Evolutionary conservation across 2,888 invertebrate species (phyloP), one percentile per base, ranked within the genome.

Genomic region (Brachylomia viminalis): DNA sequence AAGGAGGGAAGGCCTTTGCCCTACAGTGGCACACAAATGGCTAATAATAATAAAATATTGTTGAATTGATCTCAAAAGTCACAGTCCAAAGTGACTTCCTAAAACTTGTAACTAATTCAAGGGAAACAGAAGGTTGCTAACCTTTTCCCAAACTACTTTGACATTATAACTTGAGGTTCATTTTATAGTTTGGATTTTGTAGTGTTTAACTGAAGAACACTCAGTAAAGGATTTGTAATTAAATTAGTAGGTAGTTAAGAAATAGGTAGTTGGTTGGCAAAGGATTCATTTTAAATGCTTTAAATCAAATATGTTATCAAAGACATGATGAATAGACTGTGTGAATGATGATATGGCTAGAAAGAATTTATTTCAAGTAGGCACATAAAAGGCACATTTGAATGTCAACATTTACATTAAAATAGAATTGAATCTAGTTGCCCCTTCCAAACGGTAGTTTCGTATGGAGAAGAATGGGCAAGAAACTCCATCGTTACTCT

Each of bases 101-200:
- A 17, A 30, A 38, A 30, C 30, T 17, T 27, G 27, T 17, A 58
- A 3, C 56, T 27, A 45, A 79, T 45, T 62, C n/a, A 49, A 66
- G 61, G 47, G 65, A 56, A 80, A 69, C 61, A 42, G 38, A 38
- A 69, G 61, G 52, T 80, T 13, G 17, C 20, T 54, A 62, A 81
- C 72, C 75, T 72, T 23, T 49, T 30, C 47, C 72, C 64, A 62
- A 56, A 64, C 49, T 59, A 58, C 30, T 17, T 72, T n/a, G 47
- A 56, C n/a, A 61, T 75, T 69, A 27, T 66, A 52, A 69, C 27
- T 68, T 38, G 33, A 70, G 42, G 27, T 33, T 33, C 33, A 64
- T 6, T 56, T 76, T 13, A 23, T 75, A 67, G 54, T 61, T 80
- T 42, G 13, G 15, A 47, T 47, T 30, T 20, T 45, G 30, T 75